phyloP scores from a whole-genome alignment of 2,797 vertebrate genomes.

The Gymnodraco acuticeps region DNA sequence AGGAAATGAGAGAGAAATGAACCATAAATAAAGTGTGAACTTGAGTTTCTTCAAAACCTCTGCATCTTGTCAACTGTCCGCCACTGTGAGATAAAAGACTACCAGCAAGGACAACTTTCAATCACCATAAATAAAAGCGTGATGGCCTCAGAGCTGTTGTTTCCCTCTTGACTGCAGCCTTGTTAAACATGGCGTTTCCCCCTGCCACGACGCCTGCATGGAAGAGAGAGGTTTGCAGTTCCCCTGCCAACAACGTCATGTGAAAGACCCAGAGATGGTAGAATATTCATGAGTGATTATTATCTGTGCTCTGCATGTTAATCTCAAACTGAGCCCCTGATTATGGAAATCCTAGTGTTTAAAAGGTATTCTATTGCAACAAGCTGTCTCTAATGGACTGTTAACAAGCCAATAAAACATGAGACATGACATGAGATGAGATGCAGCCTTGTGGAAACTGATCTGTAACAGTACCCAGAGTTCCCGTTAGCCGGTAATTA shows the following conservation, averaged over 20 bases:
- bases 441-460: background rate
- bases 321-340: slow-evolving; percentile 20
- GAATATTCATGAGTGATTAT: slow-evolving; percentile 53
- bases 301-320: slow-evolving; percentile 25
- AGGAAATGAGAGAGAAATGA: slow-evolving; percentile 37
- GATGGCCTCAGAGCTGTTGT: slow-evolving; percentile 33
- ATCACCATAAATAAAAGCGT: slow-evolving; percentile 73
- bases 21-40: slow-evolving; percentile 72
- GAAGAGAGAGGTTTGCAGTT: slow-evolving; percentile 38
- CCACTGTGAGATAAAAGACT: slow-evolving; percentile 53
- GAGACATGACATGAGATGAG: slow-evolving; percentile 8
- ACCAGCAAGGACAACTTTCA: slow-evolving; percentile 40
- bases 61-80: slow-evolving; percentile 61
- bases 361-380: slow-evolving; percentile 24
- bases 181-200: slow-evolving; percentile 40
- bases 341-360: slow-evolving; percentile 35
- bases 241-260: slow-evolving; percentile 25
- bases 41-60: slow-evolving; percentile 48
- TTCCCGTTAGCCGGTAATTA: too few relatives aligned
- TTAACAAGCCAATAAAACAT: slow-evolving; percentile 8
- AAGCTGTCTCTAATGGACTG: slow-evolving; percentile 19
- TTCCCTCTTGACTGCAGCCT: slow-evolving; percentile 37
- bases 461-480: background rate
- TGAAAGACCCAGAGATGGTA: slow-evolving; percentile 31
- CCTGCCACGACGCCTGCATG: slow-evolving; percentile 1